phyloP scores from a whole-genome alignment of 2,797 vertebrate species.

The Arctocebus calabarensis region DNA sequence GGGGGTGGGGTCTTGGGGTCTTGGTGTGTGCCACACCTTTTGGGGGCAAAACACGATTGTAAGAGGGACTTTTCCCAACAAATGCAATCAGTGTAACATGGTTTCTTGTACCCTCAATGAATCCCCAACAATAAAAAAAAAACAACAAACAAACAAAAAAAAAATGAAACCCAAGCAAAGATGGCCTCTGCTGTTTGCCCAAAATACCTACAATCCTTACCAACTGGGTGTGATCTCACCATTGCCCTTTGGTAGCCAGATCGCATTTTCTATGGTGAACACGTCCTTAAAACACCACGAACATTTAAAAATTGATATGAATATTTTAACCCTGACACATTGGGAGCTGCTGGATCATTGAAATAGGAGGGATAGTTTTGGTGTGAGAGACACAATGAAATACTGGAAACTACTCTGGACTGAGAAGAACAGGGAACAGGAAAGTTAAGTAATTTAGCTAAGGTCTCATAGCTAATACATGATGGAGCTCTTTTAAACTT shows the following conservation, averaged over 20 bases:
- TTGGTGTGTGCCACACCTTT: too few relatives aligned
- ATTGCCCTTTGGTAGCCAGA: neutral
- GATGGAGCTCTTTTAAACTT: neutral
- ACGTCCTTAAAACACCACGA: neutral
- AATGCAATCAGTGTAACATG: too few relatives aligned
- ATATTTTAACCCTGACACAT: neutral
- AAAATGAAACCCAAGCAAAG: slow-evolving; percentile 5
- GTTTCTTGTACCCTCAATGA: too few relatives aligned
- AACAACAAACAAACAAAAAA: too few relatives aligned
- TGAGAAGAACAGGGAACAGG: neutral
- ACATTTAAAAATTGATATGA: neutral
- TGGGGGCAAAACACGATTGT: too few relatives aligned
- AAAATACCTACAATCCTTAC: neutral
- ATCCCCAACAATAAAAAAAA: neutral
- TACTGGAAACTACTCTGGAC: neutral
- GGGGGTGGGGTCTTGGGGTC: too few relatives aligned
- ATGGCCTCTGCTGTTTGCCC: neutral
- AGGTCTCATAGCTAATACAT: neutral
- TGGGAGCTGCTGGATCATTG: neutral
- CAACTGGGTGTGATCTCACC: rapidly evolving
- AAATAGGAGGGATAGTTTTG: neutral
- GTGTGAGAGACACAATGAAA: neutral
- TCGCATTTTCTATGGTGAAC: neutral
- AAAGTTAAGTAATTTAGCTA: neutral
- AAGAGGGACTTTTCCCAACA: too few relatives aligned